Conservation (phyloP, 2,797 vertebrate species). For the Psittacula echo region DNA sequence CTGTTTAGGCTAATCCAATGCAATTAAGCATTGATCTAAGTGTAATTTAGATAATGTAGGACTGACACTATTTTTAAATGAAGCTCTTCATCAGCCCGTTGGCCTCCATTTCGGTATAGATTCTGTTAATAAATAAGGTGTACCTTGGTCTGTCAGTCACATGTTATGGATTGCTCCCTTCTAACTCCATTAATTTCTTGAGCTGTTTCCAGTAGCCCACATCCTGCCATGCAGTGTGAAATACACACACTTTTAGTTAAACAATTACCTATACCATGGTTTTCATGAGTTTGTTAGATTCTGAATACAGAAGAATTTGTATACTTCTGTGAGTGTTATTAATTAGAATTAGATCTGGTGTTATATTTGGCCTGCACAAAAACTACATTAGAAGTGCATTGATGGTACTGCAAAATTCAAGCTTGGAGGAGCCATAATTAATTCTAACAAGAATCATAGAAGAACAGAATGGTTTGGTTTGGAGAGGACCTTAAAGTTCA, state of each 20-base stretch:
- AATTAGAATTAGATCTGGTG: not conserved
- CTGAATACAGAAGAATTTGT: not conserved
- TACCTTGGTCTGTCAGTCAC: not conserved
- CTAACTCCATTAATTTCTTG: not conserved
- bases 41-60: not conserved
- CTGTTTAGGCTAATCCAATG: constrained; percentile 19
- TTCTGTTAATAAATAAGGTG: not conserved
- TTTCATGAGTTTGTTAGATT: not conserved
- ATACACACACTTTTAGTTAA: not conserved
- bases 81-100: not conserved
- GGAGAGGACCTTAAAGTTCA: not conserved
- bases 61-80: constrained; percentile 6
- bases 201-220: not conserved
- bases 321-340: not conserved
- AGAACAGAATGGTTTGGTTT: not conserved
- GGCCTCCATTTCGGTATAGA: not conserved
- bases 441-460: not conserved
- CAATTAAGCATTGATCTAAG: constrained; percentile 20
- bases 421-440: not conserved
- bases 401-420: not conserved
- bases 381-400: not conserved
- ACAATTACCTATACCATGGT: not conserved
- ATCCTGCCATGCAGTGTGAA: not conserved
- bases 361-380: not conserved
- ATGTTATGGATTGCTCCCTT: not conserved